Evolutionary conservation across 2,888 invertebrate genomes (phyloP).

Genomic region (Pyrochroa serraticornis): DNA sequence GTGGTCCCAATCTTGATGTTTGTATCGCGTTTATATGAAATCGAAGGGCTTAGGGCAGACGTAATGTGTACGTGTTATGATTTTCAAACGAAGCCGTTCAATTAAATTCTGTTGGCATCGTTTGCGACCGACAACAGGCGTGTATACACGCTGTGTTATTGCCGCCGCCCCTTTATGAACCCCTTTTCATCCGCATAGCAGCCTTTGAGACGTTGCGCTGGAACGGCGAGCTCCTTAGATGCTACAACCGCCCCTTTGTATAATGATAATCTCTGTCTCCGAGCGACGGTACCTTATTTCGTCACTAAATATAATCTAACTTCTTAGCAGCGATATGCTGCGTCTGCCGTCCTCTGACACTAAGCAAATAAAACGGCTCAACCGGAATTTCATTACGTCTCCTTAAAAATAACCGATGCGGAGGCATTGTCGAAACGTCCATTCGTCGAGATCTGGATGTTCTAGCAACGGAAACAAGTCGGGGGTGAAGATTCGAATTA

Average conservation of each 20-base stretch:
- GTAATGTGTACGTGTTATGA: constrained; percentile 47
- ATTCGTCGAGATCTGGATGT: too few relatives aligned
- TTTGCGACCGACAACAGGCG: constrained; percentile 47
- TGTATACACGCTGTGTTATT: constrained; percentile 48
- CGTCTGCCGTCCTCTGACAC: constrained; percentile 1
- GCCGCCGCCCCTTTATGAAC: constrained; percentile 38
- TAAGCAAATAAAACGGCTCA: background rate
- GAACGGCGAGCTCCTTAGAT: constrained; percentile 26
- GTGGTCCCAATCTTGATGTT: constrained; percentile 25
- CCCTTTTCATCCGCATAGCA: constrained; percentile 39
- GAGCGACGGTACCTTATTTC: constrained; percentile 39
- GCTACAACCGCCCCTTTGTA: constrained; percentile 37
- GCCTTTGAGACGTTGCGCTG: constrained; percentile 33
- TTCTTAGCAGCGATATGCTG: constrained; percentile 36
- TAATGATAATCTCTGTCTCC: constrained; percentile 45
- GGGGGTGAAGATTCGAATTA: too few relatives aligned
- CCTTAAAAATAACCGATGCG: too few relatives aligned
- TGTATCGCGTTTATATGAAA: constrained; percentile 25
- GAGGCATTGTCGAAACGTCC: too few relatives aligned
- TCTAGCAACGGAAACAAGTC: too few relatives aligned
- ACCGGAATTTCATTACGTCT: too few relatives aligned
- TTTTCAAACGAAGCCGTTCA: constrained; percentile 45
- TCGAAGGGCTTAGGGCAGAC: constrained; percentile 29
- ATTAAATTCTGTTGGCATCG: constrained; percentile 47
- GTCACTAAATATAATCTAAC: constrained; percentile 45